Conservation (phyloP, 2,797 vertebrate species). For the Darevskia mixta region DNA sequence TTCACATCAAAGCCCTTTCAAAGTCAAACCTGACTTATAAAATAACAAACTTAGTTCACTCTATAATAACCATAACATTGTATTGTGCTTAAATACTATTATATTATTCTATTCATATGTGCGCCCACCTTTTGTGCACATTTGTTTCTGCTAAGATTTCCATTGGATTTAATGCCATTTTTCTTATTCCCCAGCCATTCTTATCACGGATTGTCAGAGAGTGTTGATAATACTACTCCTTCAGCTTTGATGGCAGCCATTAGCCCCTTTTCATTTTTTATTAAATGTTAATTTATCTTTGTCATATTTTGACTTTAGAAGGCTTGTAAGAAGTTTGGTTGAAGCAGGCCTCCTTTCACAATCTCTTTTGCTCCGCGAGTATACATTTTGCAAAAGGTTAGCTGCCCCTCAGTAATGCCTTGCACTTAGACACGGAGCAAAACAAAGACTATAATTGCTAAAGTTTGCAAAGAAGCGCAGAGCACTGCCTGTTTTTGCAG, state of each 20-base stretch:
- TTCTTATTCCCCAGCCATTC: neutral
- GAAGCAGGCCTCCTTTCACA: neutral
- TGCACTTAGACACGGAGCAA: neutral
- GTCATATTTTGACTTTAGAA: neutral
- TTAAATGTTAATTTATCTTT: neutral
- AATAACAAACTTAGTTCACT: no score
- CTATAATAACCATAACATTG: no score
- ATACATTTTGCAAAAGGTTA: neutral
- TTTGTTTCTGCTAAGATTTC: no score
- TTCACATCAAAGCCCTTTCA: no score
- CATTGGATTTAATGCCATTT: neutral
- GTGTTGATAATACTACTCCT: neutral
- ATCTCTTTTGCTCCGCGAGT: neutral
- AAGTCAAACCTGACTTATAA: no score
- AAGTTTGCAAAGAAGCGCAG: conserved; percentile 21
- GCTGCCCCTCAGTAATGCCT: neutral
- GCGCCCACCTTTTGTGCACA: neutral
- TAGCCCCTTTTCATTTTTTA: neutral
- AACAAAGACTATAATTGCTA: neutral
- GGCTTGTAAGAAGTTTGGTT: neutral
- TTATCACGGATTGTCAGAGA: neutral
- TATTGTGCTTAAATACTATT: no score
- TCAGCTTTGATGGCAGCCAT: neutral
- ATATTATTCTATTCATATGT: no score
- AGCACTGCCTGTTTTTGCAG: neutral